Evolutionary conservation across 1,140 invertebrate species (phyloP).

Genomic region (Pectinophora gossypiella): DNA sequence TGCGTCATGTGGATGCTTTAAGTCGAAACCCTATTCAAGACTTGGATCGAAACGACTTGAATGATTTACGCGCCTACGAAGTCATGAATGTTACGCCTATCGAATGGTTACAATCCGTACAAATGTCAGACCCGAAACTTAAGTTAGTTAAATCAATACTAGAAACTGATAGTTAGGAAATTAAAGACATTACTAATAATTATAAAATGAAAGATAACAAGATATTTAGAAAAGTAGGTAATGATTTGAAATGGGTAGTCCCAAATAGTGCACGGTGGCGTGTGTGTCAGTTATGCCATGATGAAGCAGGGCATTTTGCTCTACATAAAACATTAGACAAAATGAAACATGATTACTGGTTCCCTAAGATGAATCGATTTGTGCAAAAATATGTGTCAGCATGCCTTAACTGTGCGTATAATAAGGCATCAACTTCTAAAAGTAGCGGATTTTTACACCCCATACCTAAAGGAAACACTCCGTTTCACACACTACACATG

Average conservation of each 20-base stretch:
- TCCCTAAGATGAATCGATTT: slow-evolving; percentile 12
- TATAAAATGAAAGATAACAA: slow-evolving; percentile 1
- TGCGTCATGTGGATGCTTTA: slow-evolving; percentile 40
- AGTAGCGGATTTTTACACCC: slow-evolving; percentile 16
- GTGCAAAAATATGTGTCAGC: slow-evolving; percentile 4
- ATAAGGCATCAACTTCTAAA: slow-evolving; percentile 9
- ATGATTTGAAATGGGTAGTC: slow-evolving; percentile 8
- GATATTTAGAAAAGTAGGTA: background rate
- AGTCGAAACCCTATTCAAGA: slow-evolving; percentile 19
- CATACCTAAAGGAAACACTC: slow-evolving; percentile 15
- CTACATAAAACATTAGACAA: slow-evolving; percentile 24
- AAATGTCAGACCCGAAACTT: slow-evolving; percentile 7
- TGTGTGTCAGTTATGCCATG: slow-evolving; percentile 17
- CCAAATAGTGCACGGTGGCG: slow-evolving; percentile 3
- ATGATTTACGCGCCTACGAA: background rate
- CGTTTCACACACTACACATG: slow-evolving; percentile 17
- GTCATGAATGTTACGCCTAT: no score
- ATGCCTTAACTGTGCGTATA: slow-evolving; percentile 14
- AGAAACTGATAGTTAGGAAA: background rate
- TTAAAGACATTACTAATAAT: slow-evolving; percentile 4
- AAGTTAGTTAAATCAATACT: slow-evolving; percentile 4
- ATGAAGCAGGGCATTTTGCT: slow-evolving; percentile 25
- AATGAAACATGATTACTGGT: slow-evolving; percentile 25
- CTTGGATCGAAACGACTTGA: background rate
- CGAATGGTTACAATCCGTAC: slow-evolving; percentile 8